Percentiles rank a stretch among this genome's conserved stretches.
phyloP scores from a whole-genome alignment of 2,888 invertebrate genomes.

The Lasioglossum marginatum region DNA sequence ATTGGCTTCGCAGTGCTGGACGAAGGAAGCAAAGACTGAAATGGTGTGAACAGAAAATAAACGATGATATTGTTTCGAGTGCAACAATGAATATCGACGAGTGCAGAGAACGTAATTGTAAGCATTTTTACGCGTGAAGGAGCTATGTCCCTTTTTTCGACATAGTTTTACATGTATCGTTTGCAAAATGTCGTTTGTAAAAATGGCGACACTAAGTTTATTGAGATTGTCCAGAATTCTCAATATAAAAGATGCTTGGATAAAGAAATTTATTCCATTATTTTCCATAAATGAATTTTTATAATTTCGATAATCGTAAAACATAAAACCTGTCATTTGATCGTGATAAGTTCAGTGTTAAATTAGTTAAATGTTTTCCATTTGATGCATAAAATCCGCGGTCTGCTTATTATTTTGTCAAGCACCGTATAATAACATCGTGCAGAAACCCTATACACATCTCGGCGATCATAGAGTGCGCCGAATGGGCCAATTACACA shows the following conservation, averaged over 20 bases:
- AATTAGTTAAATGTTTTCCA: not conserved
- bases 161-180: too few relatives aligned
- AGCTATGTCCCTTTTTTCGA: too few relatives aligned
- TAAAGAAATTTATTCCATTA: too few relatives aligned
- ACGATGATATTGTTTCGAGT: not conserved
- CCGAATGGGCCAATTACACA: conserved; percentile 1
- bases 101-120: not conserved
- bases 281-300: too few relatives aligned
- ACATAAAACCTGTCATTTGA: too few relatives aligned
- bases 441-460: not conserved
- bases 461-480: not conserved
- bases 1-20: not conserved
- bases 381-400: not conserved
- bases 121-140: not conserved
- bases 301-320: too few relatives aligned
- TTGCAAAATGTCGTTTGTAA: too few relatives aligned
- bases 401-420: not conserved
- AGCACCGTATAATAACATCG: not conserved
- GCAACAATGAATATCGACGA: not conserved
- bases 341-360: too few relatives aligned
- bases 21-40: not conserved
- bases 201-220: too few relatives aligned
- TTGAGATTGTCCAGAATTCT: too few relatives aligned
- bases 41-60: not conserved
- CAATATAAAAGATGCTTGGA: too few relatives aligned